Conservation (phyloP, 2,888 invertebrate genomes). For the Theodoxus fluviatilis region DNA sequence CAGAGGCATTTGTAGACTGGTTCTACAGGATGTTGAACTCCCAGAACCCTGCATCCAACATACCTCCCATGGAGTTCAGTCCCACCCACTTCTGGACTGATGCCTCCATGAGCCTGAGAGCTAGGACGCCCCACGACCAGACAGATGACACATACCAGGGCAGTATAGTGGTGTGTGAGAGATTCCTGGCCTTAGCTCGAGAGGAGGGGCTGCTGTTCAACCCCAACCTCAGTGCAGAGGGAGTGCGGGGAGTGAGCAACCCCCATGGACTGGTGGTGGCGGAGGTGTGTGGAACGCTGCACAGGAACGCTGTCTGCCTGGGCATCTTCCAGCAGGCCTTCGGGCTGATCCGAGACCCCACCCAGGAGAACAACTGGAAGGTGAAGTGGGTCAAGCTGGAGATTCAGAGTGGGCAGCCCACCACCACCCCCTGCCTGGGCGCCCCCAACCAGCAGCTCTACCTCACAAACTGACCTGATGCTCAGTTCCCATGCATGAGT, state of each 20-base stretch:
- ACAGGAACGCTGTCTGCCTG: slow-evolving; percentile 68
- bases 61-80: slow-evolving; percentile 45
- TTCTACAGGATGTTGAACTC: slow-evolving; percentile 57
- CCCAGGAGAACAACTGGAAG: slow-evolving; percentile 74
- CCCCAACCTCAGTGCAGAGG: slow-evolving; percentile 71
- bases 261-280: slow-evolving; percentile 73
- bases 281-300: slow-evolving; percentile 73
- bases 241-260: slow-evolving; percentile 71
- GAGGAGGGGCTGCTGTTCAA: slow-evolving; percentile 68
- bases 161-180: slow-evolving; percentile 38
- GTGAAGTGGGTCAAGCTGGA: slow-evolving; percentile 69
- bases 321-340: slow-evolving; percentile 76
- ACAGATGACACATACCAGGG: slow-evolving; percentile 39
- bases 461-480: too few species aligned
- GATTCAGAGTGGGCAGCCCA: slow-evolving; percentile 34
- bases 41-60: slow-evolving; percentile 38
- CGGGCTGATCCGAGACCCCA: slow-evolving; percentile 73
- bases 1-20: slow-evolving; percentile 54
- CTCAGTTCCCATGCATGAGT: too few species aligned
- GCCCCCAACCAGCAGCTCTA: too few species aligned
- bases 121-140: slow-evolving; percentile 28
- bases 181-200: slow-evolving; percentile 43
- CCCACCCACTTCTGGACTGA: slow-evolving; percentile 60
- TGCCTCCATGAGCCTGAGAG: slow-evolving; percentile 40
- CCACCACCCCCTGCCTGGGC: slow-evolving; percentile 39